Evolutionary conservation across 2,888 invertebrate species (phyloP).

Genomic region (Drosophila kanekoi): DNA sequence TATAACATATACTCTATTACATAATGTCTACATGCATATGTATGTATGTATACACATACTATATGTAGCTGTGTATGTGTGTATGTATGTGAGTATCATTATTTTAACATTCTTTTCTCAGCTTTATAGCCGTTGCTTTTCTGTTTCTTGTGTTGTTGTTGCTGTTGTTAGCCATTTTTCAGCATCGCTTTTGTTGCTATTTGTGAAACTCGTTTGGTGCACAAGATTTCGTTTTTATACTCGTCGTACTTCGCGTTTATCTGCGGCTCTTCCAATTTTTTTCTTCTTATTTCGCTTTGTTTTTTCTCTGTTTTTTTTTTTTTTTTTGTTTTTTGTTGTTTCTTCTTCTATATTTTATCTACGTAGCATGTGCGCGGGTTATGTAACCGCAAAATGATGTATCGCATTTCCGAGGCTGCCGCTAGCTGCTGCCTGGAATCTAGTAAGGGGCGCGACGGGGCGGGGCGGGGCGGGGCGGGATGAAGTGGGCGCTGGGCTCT

Average conservation of each 20-base stretch:
- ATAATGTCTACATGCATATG: neutral
- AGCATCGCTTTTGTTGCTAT: slow-evolving; percentile 51
- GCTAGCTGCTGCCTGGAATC: neutral
- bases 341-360: slow-evolving; percentile 50
- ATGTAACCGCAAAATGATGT: slow-evolving; percentile 76
- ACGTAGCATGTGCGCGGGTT: slow-evolving; percentile 75
- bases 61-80: neutral
- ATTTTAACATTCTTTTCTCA: slow-evolving; percentile 40
- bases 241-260: slow-evolving; percentile 58
- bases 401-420: slow-evolving; percentile 65
- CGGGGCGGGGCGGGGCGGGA: neutral
- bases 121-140: slow-evolving; percentile 32
- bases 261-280: slow-evolving; percentile 44
- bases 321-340: slow-evolving; percentile 13
- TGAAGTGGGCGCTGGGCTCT: too few relatives aligned
- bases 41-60: neutral
- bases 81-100: slow-evolving; percentile 11
- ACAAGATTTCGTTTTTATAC: slow-evolving; percentile 65
- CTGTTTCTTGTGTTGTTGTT: neutral
- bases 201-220: slow-evolving; percentile 64
- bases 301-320: slow-evolving; percentile 10
- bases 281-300: slow-evolving; percentile 3
- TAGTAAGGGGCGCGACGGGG: neutral
- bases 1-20: slow-evolving; percentile 6
- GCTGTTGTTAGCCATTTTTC: slow-evolving; percentile 44